These are phyloP conservation scores for Perccottus glenii DNA, from an alignment of 2,113 vertebrate species.

Conservation along the genomic window DNA sequence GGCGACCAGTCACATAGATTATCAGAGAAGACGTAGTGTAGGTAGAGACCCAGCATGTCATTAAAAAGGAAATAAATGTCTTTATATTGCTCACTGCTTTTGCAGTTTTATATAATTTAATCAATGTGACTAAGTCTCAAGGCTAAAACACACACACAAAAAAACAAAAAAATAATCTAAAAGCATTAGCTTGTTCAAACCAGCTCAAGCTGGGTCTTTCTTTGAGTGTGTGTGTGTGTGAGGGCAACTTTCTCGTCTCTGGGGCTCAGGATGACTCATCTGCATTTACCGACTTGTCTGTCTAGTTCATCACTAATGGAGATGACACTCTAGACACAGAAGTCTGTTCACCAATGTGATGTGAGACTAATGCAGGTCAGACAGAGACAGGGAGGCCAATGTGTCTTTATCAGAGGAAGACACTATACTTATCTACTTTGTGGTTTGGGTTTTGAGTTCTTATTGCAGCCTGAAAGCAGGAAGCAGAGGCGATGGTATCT, in stretches of 20 bases:
- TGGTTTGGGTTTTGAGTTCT: constrained; percentile 44
- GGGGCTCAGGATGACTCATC: constrained; percentile 73
- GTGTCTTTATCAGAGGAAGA: constrained; percentile 21
- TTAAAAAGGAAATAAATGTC: too few species aligned
- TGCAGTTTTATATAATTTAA: too few species aligned
- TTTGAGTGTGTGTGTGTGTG: constrained; percentile 2
- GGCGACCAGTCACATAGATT: constrained; percentile 63
- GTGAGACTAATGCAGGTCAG: constrained; percentile 59
- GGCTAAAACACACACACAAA: constrained; percentile 15
- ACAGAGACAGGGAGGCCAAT: constrained; percentile 33
- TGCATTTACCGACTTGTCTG: constrained; percentile 60
- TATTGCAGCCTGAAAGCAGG: constrained; percentile 32
- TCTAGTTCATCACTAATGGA: constrained; percentile 47
- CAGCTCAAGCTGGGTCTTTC: constrained; percentile 26
- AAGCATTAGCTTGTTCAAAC: constrained; percentile 1
- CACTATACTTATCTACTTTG: constrained; percentile 32
- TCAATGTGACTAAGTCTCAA: constrained; percentile 8
- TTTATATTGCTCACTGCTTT: too few species aligned
- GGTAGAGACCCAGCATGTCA: constrained; percentile 20
- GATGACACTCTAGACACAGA: constrained; percentile 54
- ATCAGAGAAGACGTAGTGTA: constrained; percentile 46
- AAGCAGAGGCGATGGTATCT: constrained; percentile 28
- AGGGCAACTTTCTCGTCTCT: constrained; percentile 48
- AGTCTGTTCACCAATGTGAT: constrained; percentile 15
- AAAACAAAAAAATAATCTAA: background rate